Percentiles rank a stretch among this genome's conserved stretches.
phyloP scores from a whole-genome alignment of 37 sponge, comb jelly and placozoan species.

The Beroe forskalii region DNA sequence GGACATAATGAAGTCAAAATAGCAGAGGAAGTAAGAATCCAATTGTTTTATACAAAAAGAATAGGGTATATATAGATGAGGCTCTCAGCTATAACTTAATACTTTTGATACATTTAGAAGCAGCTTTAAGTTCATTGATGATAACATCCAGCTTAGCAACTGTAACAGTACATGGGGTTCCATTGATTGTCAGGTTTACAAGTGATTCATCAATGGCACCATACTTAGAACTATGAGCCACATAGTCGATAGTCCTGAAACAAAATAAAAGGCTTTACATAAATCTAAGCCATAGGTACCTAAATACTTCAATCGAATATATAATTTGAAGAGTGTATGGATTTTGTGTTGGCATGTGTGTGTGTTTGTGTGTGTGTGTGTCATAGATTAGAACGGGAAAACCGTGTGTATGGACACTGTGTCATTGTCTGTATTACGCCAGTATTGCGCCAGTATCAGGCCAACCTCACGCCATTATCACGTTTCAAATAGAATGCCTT shows the following conservation, averaged over 20 bases:
- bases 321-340: not conserved
- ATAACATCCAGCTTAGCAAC: constrained; percentile 12
- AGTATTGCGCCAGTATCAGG: no score
- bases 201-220: constrained; percentile 25
- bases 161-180: constrained; percentile 22
- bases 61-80: no score
- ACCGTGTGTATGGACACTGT: no score
- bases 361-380: no score
- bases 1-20: no score
- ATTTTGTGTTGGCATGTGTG: no score
- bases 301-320: not conserved
- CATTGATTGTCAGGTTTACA: constrained; percentile 54
- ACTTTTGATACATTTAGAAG: constrained; percentile 36
- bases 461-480: not conserved
- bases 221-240: constrained; percentile 5
- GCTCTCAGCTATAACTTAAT: constrained; percentile 13
- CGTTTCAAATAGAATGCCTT: no score
- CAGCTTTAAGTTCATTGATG: constrained; percentile 16
- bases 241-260: constrained; percentile 36
- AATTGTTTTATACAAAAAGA: no score
- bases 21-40: no score
- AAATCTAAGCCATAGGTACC: no score
- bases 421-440: no score
- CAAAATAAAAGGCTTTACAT: not conserved
- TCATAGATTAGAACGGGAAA: no score